A percentile compares a stretch with the other conserved stretches of the same genome.
Evolutionary conservation across 2,888 invertebrate species (phyloP).

Genomic region (Himalopsyche kuldschensis): DNA sequence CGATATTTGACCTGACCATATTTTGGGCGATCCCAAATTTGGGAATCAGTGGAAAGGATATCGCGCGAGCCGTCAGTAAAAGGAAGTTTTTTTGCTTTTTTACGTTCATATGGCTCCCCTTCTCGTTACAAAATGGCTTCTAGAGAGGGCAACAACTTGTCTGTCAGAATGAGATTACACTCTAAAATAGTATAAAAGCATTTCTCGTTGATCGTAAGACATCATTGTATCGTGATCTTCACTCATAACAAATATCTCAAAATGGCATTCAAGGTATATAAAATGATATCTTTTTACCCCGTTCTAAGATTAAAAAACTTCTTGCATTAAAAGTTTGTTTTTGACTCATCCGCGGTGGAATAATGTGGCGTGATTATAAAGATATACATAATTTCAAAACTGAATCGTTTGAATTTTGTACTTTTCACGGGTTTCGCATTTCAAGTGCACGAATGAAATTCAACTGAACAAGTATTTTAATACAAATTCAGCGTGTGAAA

Average conservation of each 20-base stretch:
- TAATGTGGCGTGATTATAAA: too few species aligned
- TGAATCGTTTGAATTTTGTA: too few species aligned
- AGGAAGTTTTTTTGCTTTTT: not conserved
- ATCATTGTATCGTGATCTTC: conserved; percentile 37
- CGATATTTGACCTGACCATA: too few species aligned
- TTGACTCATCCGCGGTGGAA: too few species aligned
- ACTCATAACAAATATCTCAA: conserved; percentile 8
- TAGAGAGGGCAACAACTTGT: conserved; percentile 36
- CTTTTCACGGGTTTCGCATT: too few species aligned
- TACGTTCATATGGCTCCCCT: conserved; percentile 15
- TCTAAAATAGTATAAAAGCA: conserved; percentile 34
- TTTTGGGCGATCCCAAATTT: too few species aligned
- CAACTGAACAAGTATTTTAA: too few species aligned
- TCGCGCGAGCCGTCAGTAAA: not conserved
- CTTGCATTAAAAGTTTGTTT: too few species aligned
- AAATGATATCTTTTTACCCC: not conserved
- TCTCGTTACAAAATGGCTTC: not conserved
- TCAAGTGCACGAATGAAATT: too few species aligned
- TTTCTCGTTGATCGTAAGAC: not conserved
- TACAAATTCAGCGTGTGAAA: too few species aligned
- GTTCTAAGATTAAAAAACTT: too few species aligned
- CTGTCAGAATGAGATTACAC: conserved; percentile 7
- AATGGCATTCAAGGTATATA: conserved; percentile 39
- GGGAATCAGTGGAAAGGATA: not conserved
- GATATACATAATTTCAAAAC: too few species aligned